Base-by-base conservation (phyloP, 2,113 vertebrate genomes). In the Phyllopteryx taeniolatus region DNA sequence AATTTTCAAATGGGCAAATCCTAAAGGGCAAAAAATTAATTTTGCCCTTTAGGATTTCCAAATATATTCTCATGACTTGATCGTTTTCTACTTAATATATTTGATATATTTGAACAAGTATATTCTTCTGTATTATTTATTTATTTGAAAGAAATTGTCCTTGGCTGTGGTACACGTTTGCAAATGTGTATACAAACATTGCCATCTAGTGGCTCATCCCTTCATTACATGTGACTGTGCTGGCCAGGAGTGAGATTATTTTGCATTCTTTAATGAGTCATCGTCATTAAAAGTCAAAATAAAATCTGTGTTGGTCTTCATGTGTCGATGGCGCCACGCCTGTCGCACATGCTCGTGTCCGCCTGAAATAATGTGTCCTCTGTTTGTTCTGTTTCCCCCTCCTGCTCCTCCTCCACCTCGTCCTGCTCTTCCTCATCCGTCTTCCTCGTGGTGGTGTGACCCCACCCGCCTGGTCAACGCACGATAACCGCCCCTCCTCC, bases 291-390 rank as follows among this genome's bases (percentile, higher is more conserved):
- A 91, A 81, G 82, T 75, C 75, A 84, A 84, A 88, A 80, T 81
- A 73, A 78, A 78, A 67, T 74, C 60, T 57, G 53, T 84, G 54
- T 78, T 60, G 73, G 64, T 83, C 79, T 67, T 69, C 81, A 83
- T 87, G 84, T 84, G 80, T 57, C 77, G 83, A 85, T 75, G 80
- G 59, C 75, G 61, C 72, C 71, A 74, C 53, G 59, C 77, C 80
- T 19, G 81, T 88, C 87, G 70, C 79, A 86, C 89, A 71, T 83
- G 83, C 84, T 89, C 70, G 73, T 66, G 90, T 93, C 94, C 92
- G 93, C 83, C 10, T 85, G 78, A 89, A 66, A 91, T 92, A 92
- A 92, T 76, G 82, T 92, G 68, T 91, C 84, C 81, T 92, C 71
- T 90, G 86, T 91, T 86, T 92, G 86, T 91, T 68, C 22, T 68